These are phyloP conservation scores for Tuta absoluta DNA, from an alignment of 2,888 invertebrate species.

Conservation along the genomic window DNA sequence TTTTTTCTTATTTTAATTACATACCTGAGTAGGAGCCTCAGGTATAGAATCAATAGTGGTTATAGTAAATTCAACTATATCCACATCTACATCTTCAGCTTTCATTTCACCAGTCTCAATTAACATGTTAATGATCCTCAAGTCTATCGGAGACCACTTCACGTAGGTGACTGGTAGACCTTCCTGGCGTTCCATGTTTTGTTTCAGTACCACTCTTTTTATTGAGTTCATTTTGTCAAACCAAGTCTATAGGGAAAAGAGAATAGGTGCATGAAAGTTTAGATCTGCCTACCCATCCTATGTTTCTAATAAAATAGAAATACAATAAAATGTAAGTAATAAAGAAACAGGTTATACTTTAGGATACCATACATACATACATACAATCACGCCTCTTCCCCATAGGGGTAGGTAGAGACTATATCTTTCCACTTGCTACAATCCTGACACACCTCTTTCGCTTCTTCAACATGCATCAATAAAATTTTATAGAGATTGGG, in stretches of 20 bases:
- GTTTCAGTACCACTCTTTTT: background rate
- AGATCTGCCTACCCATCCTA: too few species aligned
- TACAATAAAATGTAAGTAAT: too few species aligned
- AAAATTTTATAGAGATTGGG: too few species aligned
- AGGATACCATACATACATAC: too few species aligned
- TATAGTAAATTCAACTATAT: background rate
- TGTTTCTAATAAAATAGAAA: too few species aligned
- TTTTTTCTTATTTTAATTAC: background rate
- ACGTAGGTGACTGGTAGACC: background rate
- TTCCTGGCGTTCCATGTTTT: background rate
- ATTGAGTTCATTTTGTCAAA: constrained; percentile 1
- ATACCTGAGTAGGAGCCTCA: constrained; percentile 3
- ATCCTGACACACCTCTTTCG: too few species aligned
- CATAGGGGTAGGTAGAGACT: too few species aligned
- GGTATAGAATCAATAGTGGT: background rate
- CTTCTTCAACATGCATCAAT: too few species aligned
- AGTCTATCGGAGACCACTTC: background rate
- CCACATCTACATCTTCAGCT: background rate
- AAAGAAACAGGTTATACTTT: too few species aligned
- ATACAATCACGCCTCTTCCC: too few species aligned
- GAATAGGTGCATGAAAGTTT: background rate
- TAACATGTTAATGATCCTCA: background rate
- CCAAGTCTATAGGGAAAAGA: background rate
- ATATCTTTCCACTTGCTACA: too few species aligned
- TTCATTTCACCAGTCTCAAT: background rate